Evolutionary conservation across 2,113 vertebrate genomes (phyloP).

Genomic region (Clarias macrocephalus): DNA sequence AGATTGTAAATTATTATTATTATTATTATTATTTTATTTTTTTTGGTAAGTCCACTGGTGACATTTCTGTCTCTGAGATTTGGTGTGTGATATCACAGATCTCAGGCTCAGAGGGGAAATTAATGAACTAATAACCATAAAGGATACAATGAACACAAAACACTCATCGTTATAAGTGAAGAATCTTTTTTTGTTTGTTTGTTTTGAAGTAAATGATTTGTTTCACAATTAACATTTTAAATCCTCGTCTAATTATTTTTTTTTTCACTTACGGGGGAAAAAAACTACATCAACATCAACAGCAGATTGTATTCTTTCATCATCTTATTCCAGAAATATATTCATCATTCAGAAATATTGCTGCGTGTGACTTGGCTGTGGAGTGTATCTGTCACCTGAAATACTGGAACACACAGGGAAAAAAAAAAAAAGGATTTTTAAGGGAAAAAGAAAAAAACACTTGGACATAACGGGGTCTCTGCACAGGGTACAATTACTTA

Average conservation of each 20-base stretch:
- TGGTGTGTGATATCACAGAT: conserved; percentile 85
- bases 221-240: neutral
- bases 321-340: conserved; percentile 62
- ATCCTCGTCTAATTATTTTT: conserved; percentile 67
- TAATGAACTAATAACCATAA: conserved; percentile 65
- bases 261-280: neutral
- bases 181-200: conserved; percentile 86
- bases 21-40: neutral
- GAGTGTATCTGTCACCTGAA: conserved; percentile 78
- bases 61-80: conserved; percentile 65
- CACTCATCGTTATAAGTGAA: conserved; percentile 81
- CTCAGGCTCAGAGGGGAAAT: conserved; percentile 82
- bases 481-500: conserved; percentile 76
- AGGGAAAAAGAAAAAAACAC: conserved; percentile 53
- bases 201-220: conserved; percentile 69
- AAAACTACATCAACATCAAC: conserved; percentile 19
- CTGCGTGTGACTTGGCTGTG: conserved; percentile 83
- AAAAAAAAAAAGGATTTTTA: conserved; percentile 71
- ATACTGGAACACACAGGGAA: conserved; percentile 72
- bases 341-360: conserved; percentile 62
- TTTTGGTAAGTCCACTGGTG: conserved; percentile 35
- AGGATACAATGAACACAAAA: conserved; percentile 57
- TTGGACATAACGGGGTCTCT: conserved; percentile 72
- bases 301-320: conserved; percentile 42
- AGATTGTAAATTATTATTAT: neutral